Base-by-base conservation (phyloP, 2,113 vertebrate species). In the Phodopus roborovskii region DNA sequence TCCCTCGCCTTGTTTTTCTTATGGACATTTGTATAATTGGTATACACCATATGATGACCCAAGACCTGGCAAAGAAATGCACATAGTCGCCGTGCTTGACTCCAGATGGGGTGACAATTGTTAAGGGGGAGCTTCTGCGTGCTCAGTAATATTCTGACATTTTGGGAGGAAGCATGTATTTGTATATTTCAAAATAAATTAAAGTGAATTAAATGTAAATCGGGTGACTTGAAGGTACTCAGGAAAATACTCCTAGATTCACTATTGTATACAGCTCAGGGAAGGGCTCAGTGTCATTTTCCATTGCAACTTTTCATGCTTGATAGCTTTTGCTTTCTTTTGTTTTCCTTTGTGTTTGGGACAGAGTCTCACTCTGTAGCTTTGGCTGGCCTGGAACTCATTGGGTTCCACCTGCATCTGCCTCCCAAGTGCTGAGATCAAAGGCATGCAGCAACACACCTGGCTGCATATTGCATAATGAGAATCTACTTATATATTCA, bases 381-480 rank as follows among this genome's bases (percentile, higher is more conserved):
- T 28, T 28, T 11, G 83, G 28, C 60, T 68, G 48, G 6, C 83
- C 62, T 36, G 62, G 42, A 36, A 45, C 62, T 48, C 62, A 48
- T 13, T 33, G 42, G 48, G 9, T 33, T 85, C 28, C 28, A 22
- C 62, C 42, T 85, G 48, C 50, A 11, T 79, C 50, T 79, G 83
- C 42, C 62, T 68, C 62, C 28, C 62, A 68, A 22, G 42, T 36
- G 48, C 48, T 17, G 6, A n/a, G 85, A 70, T 42, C 26, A 19
- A 39, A 11, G 6, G 12, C 3, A 6, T 4, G 39, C 70, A 94
- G 78, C 90, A 50, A 3, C 15, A 68, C 19, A 94, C 77, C 42
- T 64, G 22, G 30, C 85, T 74, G 64, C 8, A 15, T 68, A 96
- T 95, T 86, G 88, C 45, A 70, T 42, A 92, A 95, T 48, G 90